Base-by-base conservation (phyloP, 2,113 vertebrate species). In the Sarotherodon lohbergeri region DNA sequence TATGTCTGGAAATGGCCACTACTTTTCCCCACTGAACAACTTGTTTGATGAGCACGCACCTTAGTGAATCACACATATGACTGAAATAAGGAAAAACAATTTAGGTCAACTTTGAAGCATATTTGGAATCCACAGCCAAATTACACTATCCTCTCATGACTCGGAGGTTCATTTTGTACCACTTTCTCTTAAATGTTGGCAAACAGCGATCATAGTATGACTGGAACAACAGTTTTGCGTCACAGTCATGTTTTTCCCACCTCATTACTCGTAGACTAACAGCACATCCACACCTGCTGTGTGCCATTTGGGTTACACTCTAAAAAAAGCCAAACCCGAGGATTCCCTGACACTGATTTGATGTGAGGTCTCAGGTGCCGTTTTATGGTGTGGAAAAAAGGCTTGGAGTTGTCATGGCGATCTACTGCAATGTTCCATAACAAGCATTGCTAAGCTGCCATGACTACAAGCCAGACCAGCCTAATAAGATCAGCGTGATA, bases 401-500 rank as follows among this genome's bases (percentile, higher is more conserved):
- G 73, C 76, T 76, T 79, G 81, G 39, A 87, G 92, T 94, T 39
- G 91, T 93, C 94, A 93, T 90, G 90, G 89, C 43, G 41, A 95
- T 88, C 81, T 36, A 50, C 81, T 87, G 82, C 82, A 90, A 84
- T 63, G 92, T 93, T 94, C 94, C 96, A 96, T 86, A 95, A 95
- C 94, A 96, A 94, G 81, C 88, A 88, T 56, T 29, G 87, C 88
- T 93, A 90, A 88, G 93, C 93, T 91, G 81, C 89, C 90, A 89
- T 90, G 90, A 87, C 91, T 90, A 91, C 91, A 90, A 89, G 87
- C 83, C 83, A 83, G 81, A 87, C 79, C 54, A 61, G 84, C 89
- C 86, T 93, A 93, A 92, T 94, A 91, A 92, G 90, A 96, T 91
- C 87, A 78, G 92, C 88, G 89, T 86, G 90, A 92, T 92, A 93